Conservation (phyloP, 2,113 vertebrate species). For the Hippocampus zosterae region DNA sequence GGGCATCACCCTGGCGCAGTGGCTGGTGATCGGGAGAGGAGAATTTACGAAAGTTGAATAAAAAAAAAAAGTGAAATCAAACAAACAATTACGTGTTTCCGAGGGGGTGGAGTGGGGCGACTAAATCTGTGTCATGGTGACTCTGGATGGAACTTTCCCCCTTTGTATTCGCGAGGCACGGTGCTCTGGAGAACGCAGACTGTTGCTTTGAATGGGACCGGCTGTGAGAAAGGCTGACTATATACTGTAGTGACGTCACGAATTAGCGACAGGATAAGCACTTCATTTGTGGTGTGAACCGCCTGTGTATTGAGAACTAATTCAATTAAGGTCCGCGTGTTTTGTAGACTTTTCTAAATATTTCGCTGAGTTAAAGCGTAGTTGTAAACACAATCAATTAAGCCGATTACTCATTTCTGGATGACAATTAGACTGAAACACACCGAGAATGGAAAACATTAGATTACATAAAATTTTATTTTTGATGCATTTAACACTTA, state of each 20-base stretch:
- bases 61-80: not conserved
- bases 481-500: not conserved
- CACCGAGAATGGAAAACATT: not conserved
- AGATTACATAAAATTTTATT: not conserved
- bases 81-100: conserved; percentile 9
- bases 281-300: conserved; percentile 57
- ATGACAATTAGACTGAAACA: not conserved
- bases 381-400: not conserved
- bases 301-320: conserved; percentile 90
- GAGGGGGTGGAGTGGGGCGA: not conserved
- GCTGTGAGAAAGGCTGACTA: conserved; percentile 76
- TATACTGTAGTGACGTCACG: conserved; percentile 93
- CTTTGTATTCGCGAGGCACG: not conserved
- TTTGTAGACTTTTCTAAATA: conserved; percentile 58
- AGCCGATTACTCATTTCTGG: not conserved
- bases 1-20: conserved; percentile 77
- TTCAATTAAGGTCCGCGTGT: conserved; percentile 87
- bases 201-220: conserved; percentile 57
- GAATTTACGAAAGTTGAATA: not conserved
- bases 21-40: not conserved
- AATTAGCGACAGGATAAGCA: conserved; percentile 64
- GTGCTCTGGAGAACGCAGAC: conserved; percentile 7
- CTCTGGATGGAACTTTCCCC: conserved; percentile 7
- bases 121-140: conserved; percentile 49
- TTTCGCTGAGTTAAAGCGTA: not conserved